Evolutionary conservation across 2,888 invertebrate species (phyloP), one percentile per base, ranked within the genome.

Genomic region (Calliopum simillimum): DNA sequence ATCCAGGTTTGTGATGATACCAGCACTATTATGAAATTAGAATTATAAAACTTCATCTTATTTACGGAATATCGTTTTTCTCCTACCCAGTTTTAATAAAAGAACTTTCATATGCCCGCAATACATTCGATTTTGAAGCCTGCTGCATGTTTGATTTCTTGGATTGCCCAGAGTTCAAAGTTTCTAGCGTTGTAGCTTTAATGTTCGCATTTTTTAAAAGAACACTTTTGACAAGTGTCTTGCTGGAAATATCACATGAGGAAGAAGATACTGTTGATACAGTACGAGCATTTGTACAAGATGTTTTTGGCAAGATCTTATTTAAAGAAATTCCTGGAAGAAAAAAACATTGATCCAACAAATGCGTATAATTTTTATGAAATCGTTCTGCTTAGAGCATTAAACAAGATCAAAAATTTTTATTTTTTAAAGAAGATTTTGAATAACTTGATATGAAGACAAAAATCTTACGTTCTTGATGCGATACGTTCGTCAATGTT

Each of bases 31-130:
- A 68, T 69, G 65, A 66, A 67, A 21, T n/a, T 21, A 68, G 8
- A 59, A 4, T 8, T 1, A 46, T 13, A 33, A 19, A 55, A 11
- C 3, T 23, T 43, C 12, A 56, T 33, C 8, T 8, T 33, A 1
- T 33, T 33, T 33, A 33, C 5, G 5, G 8, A 43, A 47, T 53
- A 23, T 6, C 14, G 61, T 55, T 19, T n/a, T n/a, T 55, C 12
- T 3, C 21, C 70, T 80, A 85, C 84, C 84, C 82, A 41, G 80
- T 83, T 74, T 80, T 82, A 1, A 70, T 71, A 73, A 80, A 82
- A n/a, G 81, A 80, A 68, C 61, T 79, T 70, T 85, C 84, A 73
- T 82, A 84, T n/a, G 81, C 77, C 14, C 71, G 76, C 8, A 85
- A 70, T 1, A 79, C 76, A 65, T 76, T 79, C 64, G 77, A 74